These are phyloP conservation scores for Stenopsyche tienmushanensis DNA, from an alignment of 1,140 invertebrate genomes.

Conservation along the genomic window DNA sequence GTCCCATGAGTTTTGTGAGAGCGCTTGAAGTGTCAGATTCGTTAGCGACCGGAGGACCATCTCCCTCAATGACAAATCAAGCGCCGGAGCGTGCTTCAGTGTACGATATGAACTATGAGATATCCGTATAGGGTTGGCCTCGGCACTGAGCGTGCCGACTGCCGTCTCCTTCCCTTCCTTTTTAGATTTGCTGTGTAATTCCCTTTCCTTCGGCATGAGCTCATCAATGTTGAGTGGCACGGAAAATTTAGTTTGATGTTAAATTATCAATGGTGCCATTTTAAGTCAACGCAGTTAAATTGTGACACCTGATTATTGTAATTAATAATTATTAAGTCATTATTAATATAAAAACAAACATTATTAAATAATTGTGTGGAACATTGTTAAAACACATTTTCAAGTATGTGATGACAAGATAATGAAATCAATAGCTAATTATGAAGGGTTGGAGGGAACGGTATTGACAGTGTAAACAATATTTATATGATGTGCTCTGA, in stretches of 20 bases:
- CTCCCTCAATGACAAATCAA: constrained; percentile 52
- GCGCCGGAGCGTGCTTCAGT: constrained; percentile 84
- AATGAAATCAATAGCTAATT: too few relatives aligned
- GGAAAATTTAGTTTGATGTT: not conserved
- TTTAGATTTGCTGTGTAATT: not conserved
- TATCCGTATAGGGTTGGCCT: constrained; percentile 66
- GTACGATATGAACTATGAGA: constrained; percentile 96
- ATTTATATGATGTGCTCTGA: too few relatives aligned
- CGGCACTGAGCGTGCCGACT: constrained; percentile 40
- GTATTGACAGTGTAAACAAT: too few relatives aligned
- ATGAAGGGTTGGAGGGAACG: too few relatives aligned
- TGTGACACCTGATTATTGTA: too few relatives aligned
- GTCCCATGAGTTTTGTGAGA: constrained; percentile 90
- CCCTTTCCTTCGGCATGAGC: constrained; percentile 10
- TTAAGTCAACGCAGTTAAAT: not conserved
- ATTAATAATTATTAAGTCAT: too few relatives aligned
- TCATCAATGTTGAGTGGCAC: constrained; percentile 11
- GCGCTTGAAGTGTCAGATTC: constrained; percentile 89
- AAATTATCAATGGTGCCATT: not conserved
- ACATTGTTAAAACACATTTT: too few relatives aligned
- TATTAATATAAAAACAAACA: too few relatives aligned
- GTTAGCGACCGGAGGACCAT: constrained; percentile 59
- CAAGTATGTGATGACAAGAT: too few relatives aligned
- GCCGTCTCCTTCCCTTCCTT: constrained; percentile 15
- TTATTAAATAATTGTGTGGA: too few relatives aligned